Conservation (phyloP, 2,113 vertebrate species). For the Sardina pilchardus region DNA sequence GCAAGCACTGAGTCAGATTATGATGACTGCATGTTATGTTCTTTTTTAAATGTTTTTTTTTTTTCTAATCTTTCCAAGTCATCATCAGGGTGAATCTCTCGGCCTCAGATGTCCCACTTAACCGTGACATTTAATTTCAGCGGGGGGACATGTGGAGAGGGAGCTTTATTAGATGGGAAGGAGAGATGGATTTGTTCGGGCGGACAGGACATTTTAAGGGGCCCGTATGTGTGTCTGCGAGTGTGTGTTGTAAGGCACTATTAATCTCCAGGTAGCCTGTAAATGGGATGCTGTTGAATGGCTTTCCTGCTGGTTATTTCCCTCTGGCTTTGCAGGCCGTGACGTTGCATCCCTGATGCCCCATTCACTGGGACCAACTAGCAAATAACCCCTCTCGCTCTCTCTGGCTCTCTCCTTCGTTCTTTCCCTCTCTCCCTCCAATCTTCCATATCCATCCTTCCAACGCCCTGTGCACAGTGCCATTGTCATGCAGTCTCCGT, state of each 20-base stretch:
- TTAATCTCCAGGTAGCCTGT: conserved; percentile 56
- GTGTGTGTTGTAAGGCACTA: conserved; percentile 18
- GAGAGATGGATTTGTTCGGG: conserved; percentile 54
- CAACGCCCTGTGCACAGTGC: neutral
- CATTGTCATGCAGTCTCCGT: neutral
- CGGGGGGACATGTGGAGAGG: conserved; percentile 52
- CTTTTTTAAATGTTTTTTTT: neutral
- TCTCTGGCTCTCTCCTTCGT: neutral
- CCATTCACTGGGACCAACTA: conserved; percentile 29
- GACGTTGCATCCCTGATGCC: conserved; percentile 53
- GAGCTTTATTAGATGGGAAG: conserved; percentile 55
- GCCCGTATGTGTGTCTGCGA: neutral
- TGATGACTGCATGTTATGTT: neutral
- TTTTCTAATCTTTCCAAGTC: neutral
- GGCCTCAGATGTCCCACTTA: conserved; percentile 56
- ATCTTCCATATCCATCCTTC: neutral
- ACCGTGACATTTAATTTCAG: conserved; percentile 61
- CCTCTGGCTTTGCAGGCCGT: conserved; percentile 54
- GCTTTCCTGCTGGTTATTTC: conserved; percentile 50
- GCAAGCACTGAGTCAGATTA: neutral
- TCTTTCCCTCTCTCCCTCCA: neutral
- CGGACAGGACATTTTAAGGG: conserved; percentile 48
- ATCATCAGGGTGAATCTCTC: conserved; percentile 7
- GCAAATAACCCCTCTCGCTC: neutral
- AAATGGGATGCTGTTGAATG: conserved; percentile 59